Conservation (phyloP, 2,888 invertebrate species). For the Griposia aprilina region DNA sequence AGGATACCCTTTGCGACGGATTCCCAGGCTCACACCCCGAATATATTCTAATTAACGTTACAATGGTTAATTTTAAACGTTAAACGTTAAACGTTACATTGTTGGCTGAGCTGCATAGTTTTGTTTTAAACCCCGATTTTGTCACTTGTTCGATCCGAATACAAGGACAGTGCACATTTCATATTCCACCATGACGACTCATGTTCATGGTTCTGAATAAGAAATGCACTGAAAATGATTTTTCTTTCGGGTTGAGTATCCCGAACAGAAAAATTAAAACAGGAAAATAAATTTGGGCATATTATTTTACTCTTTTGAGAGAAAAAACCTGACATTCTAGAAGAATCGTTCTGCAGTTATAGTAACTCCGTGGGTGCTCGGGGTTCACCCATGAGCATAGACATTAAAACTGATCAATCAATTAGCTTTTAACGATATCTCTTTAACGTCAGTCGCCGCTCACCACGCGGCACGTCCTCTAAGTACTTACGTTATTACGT, state of each 20-base stretch:
- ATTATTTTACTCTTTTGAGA: background rate
- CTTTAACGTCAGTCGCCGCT: background rate
- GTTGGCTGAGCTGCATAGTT: background rate
- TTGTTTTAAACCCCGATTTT: conserved; percentile 1
- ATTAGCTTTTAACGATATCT: background rate
- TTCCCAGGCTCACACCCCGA: too few relatives aligned
- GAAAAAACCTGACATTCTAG: background rate
- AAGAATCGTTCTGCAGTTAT: background rate
- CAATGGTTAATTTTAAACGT: background rate
- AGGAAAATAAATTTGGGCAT: background rate
- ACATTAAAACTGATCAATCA: background rate
- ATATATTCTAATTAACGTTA: background rate
- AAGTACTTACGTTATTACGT: background rate
- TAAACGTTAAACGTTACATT: too few relatives aligned
- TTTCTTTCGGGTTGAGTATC: background rate
- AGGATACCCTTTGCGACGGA: background rate
- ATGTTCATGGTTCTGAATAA: conserved; percentile 18
- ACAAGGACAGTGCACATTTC: conserved; percentile 13
- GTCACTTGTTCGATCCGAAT: conserved; percentile 19
- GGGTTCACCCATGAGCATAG: background rate
- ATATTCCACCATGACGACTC: conserved; percentile 26
- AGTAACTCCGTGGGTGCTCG: background rate
- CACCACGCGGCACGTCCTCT: background rate
- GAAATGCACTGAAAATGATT: conserved; percentile 18
- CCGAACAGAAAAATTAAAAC: background rate